Evolutionary conservation across 2,797 vertebrate species (phyloP), one percentile per base, ranked within the genome.

Genomic region (Mus minutoides): DNA sequence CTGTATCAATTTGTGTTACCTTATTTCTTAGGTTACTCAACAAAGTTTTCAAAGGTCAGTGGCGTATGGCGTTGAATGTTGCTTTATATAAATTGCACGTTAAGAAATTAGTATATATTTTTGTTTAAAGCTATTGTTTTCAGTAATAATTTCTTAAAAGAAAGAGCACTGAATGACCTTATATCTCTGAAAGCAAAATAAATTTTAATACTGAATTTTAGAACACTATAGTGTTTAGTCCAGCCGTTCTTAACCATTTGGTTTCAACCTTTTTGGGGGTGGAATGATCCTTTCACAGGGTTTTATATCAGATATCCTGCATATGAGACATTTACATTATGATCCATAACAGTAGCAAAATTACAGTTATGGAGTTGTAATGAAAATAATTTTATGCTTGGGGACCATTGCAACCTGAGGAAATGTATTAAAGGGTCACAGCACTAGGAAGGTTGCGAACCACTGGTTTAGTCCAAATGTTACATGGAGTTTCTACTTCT

Each of bases 401-500:
- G 19, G 19, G 19, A 8, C 19, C n/a, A 21, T 21, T 10, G 17
- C n/a, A 71, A 21, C n/a, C 37, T 21, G 69, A 67, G 29, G 64
- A 67, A 67, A 13, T 67, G 5, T 67, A 67, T 34, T 67, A 64
- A 67, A 34, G 64, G 29, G 13, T 67, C 31, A 14, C 17, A 37
- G 13, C n/a, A 4, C 37, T 71, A n/a, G 19, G n/a, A 71, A 71
- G 69, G 69, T 21, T 71, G 67, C 21, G n/a, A 37, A 71, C n/a
- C 3, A 8, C 67, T 71, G 64, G 8, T 46, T 80, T 85, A 91
- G 13, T 58, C 0, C 17, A 31, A 77, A 17, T 77, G 82, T 24
- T 88, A 92, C 67, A 93, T 56, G 52, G 52, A 12, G 24, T 88
- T 96, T 93, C 34, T 96, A 84, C 31, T 88, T 40, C 22, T 85